Base-by-base conservation (phyloP, 2,888 invertebrate species). In the Xestia sexstrigata region DNA sequence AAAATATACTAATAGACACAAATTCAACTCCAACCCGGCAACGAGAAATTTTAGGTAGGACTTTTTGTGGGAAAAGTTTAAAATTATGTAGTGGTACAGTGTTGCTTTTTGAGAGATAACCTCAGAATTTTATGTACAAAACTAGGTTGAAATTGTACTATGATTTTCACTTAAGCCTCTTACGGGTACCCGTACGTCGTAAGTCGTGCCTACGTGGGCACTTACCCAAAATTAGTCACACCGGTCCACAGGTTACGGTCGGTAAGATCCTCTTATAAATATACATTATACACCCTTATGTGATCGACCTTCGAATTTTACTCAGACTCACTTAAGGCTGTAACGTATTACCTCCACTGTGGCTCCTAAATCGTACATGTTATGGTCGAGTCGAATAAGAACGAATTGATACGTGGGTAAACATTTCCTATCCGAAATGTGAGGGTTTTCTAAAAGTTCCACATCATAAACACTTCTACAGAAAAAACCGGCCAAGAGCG, bases 111-210 rank as follows among this genome's bases (percentile, higher is more conserved):
- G 8, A 26, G 66, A 82, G 70, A 85, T 87, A 81, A 83, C 80
- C 74, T 72, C 76, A 47, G 79, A 82, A 78, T 82, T 85, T 85
- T 81, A 88, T 83, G 82, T 86, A 88, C 87, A 89, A 90, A 89
- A 77, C 79, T 90, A 83, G 85, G 88, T 81, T 87, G 86, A 90
- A 91, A 91, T 91, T 86, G 90, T 91, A 90, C 90, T 90, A 91
- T 91, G 91, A 92, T 92, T 91, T 92, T 90, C 90, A 90, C 90
- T 92, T 92, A 92, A 91, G 89, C 91, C 89, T 90, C 91, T 93
- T 92, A 91, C 85, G 87, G 82, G 87, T 89, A 89, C 90, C 89
- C 89, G 82, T 89, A 87, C 65, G 87, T 89, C 88, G 89, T 89
- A 88, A 90, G 90, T 87, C 81, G 79, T 86, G 87, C 87, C 92